A percentile compares a stretch with the other conserved stretches of the same genome.
Conservation (phyloP, 2,888 invertebrate genomes). For the Ischnura elegans region DNA sequence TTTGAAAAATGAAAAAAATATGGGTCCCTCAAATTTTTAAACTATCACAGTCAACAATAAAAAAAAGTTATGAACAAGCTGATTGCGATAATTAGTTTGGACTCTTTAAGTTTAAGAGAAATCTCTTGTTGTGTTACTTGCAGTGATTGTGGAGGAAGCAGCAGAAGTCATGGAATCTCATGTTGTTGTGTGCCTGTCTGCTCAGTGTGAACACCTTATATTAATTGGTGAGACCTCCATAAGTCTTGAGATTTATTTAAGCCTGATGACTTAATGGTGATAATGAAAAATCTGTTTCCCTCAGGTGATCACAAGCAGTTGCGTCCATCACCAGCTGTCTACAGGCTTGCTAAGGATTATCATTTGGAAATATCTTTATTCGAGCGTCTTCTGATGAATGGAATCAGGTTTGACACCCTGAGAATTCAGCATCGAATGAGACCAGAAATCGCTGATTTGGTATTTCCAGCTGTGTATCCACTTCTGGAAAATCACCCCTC, state of each 20-base stretch:
- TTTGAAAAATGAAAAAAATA: too few relatives aligned
- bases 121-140: too few relatives aligned
- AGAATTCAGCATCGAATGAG: constrained; percentile 79
- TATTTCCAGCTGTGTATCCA: constrained; percentile 56
- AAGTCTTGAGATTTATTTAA: background rate
- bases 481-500: constrained; percentile 74
- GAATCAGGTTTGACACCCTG: constrained; percentile 76
- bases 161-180: constrained; percentile 80
- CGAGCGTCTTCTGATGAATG: constrained; percentile 79
- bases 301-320: constrained; percentile 80
- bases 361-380: constrained; percentile 80
- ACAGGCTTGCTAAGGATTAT: constrained; percentile 77
- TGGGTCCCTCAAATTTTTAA: too few relatives aligned
- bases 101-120: background rate
- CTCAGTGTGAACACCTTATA: constrained; percentile 78
- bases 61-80: too few relatives aligned
- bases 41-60: too few relatives aligned
- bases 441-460: constrained; percentile 76
- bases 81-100: too few relatives aligned
- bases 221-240: constrained; percentile 76
- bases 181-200: constrained; percentile 77
- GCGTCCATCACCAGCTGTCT: constrained; percentile 78
- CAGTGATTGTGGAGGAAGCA: constrained; percentile 80
- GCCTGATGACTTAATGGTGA: too few relatives aligned
- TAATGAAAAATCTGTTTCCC: constrained; percentile 65